phyloP scores from a whole-genome alignment of 1,140 invertebrate genomes.

The Radopholus similis region DNA sequence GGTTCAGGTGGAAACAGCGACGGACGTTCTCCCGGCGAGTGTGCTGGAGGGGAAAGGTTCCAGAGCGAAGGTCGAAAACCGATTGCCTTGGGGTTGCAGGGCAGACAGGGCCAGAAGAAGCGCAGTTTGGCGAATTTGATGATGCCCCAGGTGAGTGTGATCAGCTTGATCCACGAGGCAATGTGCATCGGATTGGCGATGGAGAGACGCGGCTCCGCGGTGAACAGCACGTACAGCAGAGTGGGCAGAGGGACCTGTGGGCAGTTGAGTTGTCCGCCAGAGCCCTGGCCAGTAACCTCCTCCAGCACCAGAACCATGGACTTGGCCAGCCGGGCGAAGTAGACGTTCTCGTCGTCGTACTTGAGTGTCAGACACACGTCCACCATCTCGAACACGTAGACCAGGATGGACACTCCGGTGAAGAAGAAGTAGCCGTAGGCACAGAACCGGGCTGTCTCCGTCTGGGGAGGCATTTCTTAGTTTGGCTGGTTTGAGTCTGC shows the following conservation, averaged over 20 bases:
- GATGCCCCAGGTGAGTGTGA: slow-evolving; percentile 57
- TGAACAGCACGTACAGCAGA: slow-evolving; percentile 55
- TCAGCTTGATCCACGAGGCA: slow-evolving; percentile 52
- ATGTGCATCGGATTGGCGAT: slow-evolving; percentile 47
- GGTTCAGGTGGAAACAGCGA: slow-evolving; percentile 53
- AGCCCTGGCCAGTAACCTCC: slow-evolving; percentile 35
- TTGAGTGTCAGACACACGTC: slow-evolving; percentile 58
- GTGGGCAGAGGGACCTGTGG: slow-evolving; percentile 48
- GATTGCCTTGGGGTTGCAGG: slow-evolving; percentile 52
- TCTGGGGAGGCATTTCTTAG: slow-evolving; percentile 36
- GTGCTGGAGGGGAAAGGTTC: slow-evolving; percentile 11
- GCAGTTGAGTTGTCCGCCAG: not conserved
- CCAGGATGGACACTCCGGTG: slow-evolving; percentile 52
- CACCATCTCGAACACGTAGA: slow-evolving; percentile 58
- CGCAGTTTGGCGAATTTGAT: slow-evolving; percentile 58
- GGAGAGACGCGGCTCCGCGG: slow-evolving; percentile 54
- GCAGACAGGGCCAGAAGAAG: slow-evolving; percentile 58
- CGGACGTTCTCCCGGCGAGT: slow-evolving; percentile 48
- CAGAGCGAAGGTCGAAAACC: not conserved
- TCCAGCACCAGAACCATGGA: slow-evolving; percentile 55
- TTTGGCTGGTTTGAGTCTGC: not conserved
- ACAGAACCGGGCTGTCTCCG: slow-evolving; percentile 47
- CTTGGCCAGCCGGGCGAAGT: slow-evolving; percentile 56
- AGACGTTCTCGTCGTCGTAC: slow-evolving; percentile 57
- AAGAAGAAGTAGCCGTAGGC: slow-evolving; percentile 60